Evolutionary conservation across 2,888 invertebrate genomes (phyloP).

Genomic region (Watsonalla cultraria): DNA sequence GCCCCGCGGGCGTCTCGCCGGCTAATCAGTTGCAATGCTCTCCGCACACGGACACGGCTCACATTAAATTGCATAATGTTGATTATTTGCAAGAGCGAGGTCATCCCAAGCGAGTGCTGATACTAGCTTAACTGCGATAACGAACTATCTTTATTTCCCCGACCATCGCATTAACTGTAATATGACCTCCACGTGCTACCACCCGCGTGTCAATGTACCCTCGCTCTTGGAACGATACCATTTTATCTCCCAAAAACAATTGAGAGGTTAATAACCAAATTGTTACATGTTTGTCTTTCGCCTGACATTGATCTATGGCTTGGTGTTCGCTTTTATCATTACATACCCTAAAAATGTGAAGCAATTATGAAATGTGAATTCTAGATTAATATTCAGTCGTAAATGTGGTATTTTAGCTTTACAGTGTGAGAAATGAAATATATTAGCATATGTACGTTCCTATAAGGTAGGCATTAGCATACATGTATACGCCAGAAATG

Average conservation of each 20-base stretch:
- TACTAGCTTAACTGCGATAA: not conserved
- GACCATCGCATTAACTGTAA: not conserved
- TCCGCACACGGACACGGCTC: slow-evolving; percentile 12
- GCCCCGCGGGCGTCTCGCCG: slow-evolving; percentile 10
- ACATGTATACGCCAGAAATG: too few species aligned
- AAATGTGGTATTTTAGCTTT: too few species aligned
- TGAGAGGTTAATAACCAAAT: not conserved
- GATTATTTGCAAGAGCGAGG: slow-evolving; percentile 32
- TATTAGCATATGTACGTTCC: too few species aligned
- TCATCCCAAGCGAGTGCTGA: slow-evolving; percentile 13
- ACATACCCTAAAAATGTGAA: too few species aligned
- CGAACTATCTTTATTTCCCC: not conserved
- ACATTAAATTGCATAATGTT: slow-evolving; percentile 21
- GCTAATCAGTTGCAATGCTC: slow-evolving; percentile 7
- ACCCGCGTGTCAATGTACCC: not conserved
- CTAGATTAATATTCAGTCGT: too few species aligned
- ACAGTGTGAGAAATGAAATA: too few species aligned
- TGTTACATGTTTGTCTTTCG: not conserved
- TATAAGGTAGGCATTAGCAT: too few species aligned
- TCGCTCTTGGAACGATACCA: not conserved
- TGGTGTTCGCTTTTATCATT: not conserved
- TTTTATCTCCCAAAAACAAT: not conserved
- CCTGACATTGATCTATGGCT: not conserved
- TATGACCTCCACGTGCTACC: not conserved
- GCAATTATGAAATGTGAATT: too few species aligned